phyloP scores from a whole-genome alignment of 2,113 vertebrate genomes.

The Ictalurus punctatus region DNA sequence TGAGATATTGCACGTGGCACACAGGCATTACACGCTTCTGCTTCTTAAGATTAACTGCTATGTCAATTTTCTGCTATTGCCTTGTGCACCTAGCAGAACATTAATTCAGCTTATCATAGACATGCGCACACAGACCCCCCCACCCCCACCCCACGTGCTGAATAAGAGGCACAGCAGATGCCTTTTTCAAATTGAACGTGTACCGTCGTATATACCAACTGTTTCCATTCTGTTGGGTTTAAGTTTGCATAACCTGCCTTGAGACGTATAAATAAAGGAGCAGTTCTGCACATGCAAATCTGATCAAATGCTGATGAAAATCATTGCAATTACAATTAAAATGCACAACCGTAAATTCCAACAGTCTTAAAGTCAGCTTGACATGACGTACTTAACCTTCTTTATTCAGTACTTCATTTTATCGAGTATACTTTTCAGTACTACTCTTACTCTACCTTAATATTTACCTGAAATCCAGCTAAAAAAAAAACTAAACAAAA shows the following conservation, averaged over 20 bases:
- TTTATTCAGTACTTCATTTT: background rate
- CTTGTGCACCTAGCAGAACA: slow-evolving; percentile 42
- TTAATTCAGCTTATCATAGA: slow-evolving; percentile 44
- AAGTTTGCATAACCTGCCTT: background rate
- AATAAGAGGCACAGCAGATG: background rate
- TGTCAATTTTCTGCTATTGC: slow-evolving; percentile 35
- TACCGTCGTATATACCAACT: background rate
- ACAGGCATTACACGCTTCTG: slow-evolving; percentile 31
- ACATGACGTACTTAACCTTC: background rate
- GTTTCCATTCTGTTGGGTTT: background rate
- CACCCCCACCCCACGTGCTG: background rate
- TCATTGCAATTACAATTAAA: background rate
- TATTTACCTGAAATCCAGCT: background rate
- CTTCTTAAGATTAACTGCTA: slow-evolving; percentile 41
- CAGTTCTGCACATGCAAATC: background rate
- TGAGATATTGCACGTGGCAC: slow-evolving; percentile 34
- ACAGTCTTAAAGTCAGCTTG: background rate
- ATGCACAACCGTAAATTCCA: background rate
- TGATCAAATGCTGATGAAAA: background rate
- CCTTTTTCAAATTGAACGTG: background rate
- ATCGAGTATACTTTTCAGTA: background rate
- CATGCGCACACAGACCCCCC: background rate
- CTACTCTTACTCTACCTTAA: background rate
- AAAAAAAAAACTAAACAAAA: background rate
- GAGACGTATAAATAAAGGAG: background rate